Percentiles rank a stretch among this genome's conserved stretches.
These are phyloP conservation scores for Myrmophylax atrothorax DNA, from an alignment of 2,113 vertebrate genomes.

Conservation along the genomic window DNA sequence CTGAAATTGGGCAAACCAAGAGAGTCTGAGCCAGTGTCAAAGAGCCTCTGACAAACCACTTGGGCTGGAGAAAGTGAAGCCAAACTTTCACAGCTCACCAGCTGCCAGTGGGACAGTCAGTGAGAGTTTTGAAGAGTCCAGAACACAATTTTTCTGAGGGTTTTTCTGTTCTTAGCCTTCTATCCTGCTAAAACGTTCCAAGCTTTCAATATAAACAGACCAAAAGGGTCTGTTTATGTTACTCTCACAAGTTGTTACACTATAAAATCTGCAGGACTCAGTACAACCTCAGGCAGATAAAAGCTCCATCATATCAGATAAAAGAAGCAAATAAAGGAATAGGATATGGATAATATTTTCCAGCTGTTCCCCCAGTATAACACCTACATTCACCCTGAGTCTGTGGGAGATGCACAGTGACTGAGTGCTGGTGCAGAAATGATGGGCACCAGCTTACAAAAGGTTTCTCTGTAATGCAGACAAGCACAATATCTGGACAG, in stretches of 20 bases:
- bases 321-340: background rate
- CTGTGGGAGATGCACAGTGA: background rate
- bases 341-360: background rate
- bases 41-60: background rate
- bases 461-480: background rate
- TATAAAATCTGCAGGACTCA: background rate
- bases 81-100: background rate
- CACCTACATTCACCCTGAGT: background rate
- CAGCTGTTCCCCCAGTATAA: background rate
- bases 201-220: background rate
- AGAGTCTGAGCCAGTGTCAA: background rate
- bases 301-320: background rate
- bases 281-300: background rate
- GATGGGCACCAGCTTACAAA: background rate
- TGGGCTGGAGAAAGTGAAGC: background rate
- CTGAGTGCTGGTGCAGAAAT: background rate
- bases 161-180: background rate
- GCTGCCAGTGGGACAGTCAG: background rate
- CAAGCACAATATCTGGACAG: background rate
- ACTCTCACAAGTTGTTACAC: background rate
- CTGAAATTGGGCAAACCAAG: background rate
- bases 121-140: background rate
- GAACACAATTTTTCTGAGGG: background rate
- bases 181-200: background rate
- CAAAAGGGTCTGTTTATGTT: background rate